These are phyloP conservation scores for Drosophila fuyamai DNA, from an alignment of 1,140 invertebrate genomes.

Conservation along the genomic window DNA sequence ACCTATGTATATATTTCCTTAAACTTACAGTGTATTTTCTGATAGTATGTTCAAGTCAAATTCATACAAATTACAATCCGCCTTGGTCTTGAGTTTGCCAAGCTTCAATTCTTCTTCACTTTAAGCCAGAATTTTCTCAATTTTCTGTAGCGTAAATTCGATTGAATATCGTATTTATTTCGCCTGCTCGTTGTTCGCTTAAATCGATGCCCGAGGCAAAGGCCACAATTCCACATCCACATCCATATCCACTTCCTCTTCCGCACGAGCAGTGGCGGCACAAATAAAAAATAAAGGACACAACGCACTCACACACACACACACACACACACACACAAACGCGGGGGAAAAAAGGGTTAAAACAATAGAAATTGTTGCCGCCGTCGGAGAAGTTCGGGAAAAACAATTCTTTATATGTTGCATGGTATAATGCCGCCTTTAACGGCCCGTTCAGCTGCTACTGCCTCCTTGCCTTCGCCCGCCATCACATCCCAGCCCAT, in stretches of 20 bases:
- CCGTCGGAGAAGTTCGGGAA: constrained; percentile 24
- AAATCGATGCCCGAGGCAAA: constrained; percentile 66
- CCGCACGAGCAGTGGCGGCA: constrained; percentile 51
- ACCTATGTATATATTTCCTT: too few species aligned
- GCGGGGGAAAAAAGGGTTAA: constrained; percentile 68
- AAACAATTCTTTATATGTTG: constrained; percentile 76
- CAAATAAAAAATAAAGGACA: constrained; percentile 43
- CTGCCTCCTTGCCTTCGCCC: neutral
- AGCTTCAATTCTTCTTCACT: neutral
- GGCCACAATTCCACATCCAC: constrained; percentile 52
- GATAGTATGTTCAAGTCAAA: too few species aligned
- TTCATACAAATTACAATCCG: too few species aligned
- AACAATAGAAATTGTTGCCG: constrained; percentile 74
- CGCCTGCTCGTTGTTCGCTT: constrained; percentile 14
- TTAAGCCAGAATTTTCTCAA: constrained; percentile 19
- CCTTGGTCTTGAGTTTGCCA: neutral
- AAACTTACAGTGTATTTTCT: too few species aligned
- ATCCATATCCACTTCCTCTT: constrained; percentile 56
- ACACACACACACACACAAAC: neutral
- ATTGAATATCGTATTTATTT: constrained; percentile 41
- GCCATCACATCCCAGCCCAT: too few species aligned
- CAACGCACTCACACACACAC: neutral
- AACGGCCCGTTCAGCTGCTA: constrained; percentile 78
- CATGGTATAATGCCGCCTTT: constrained; percentile 70
- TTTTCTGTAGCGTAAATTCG: constrained; percentile 50